Conservation (phyloP, 2,113 vertebrate genomes). For the Brachyistius frenatus region DNA sequence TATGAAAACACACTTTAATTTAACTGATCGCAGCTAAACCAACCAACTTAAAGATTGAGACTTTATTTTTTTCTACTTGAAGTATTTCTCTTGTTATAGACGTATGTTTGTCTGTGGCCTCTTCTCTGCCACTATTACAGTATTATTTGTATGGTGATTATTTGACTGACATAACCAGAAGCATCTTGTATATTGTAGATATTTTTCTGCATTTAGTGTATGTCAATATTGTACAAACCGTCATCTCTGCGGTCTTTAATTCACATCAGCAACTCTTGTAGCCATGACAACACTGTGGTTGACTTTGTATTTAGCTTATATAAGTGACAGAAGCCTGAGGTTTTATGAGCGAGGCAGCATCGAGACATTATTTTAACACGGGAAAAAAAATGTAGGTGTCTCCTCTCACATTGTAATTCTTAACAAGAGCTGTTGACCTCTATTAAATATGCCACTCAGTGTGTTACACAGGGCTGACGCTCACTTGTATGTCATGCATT, state of each 20-base stretch:
- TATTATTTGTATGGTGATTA: too few relatives aligned
- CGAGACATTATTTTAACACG: constrained; percentile 36
- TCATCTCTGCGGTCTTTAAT: too few relatives aligned
- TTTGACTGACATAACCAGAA: too few relatives aligned
- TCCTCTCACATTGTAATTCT: constrained; percentile 20
- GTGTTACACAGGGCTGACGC: constrained; percentile 11
- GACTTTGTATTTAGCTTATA: not conserved
- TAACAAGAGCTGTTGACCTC: constrained; percentile 46
- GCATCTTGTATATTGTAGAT: too few relatives aligned
- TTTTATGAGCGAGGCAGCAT: constrained; percentile 25
- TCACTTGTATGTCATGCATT: constrained; percentile 17
- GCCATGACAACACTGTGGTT: too few relatives aligned
- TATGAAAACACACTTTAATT: not conserved
- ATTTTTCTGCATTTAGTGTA: too few relatives aligned
- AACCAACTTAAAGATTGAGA: constrained; percentile 13
- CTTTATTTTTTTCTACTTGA: not conserved
- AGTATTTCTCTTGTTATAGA: not conserved
- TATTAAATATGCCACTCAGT: constrained; percentile 14
- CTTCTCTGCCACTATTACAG: too few relatives aligned
- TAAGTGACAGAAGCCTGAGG: not conserved
- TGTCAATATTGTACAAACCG: too few relatives aligned
- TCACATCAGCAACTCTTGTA: not conserved
- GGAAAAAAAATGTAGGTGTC: constrained; percentile 20
- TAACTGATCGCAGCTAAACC: not conserved
- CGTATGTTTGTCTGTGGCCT: too few relatives aligned